Percentiles rank a stretch among this genome's conserved stretches.
phyloP scores from a whole-genome alignment of 2,797 vertebrate species.

The Micropoecilia bifurca region DNA sequence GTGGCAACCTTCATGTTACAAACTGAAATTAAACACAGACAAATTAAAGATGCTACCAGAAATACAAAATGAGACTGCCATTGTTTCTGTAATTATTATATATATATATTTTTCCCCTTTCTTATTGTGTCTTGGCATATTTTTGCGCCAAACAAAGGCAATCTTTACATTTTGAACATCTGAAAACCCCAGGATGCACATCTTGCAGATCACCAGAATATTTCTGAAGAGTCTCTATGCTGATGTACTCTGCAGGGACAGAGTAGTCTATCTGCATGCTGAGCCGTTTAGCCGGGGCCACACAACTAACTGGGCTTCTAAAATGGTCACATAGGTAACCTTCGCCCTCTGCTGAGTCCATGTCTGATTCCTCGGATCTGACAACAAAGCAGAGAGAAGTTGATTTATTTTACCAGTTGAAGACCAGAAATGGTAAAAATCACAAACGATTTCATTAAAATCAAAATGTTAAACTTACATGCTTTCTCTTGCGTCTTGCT shows the following conservation, averaged over 20 bases:
- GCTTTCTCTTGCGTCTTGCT: conserved; percentile 14
- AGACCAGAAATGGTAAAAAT: neutral
- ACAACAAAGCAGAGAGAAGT: conserved; percentile 14
- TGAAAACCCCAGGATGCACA: conserved; percentile 76
- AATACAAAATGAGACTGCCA: neutral
- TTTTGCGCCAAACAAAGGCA: conserved; percentile 28
- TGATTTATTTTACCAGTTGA: neutral
- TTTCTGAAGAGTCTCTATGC: conserved; percentile 83
- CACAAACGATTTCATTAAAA: no score
- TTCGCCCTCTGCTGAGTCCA: conserved; percentile 38
- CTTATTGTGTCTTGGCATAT: neutral
- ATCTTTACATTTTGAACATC: conserved; percentile 77
- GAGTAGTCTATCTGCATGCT: conserved; percentile 2
- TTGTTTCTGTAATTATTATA: neutral
- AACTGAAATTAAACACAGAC: neutral
- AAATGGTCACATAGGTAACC: conserved; percentile 60
- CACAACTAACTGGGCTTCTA: conserved; percentile 82
- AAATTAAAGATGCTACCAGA: neutral
- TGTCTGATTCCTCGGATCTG: conserved; percentile 43
- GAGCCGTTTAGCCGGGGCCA: conserved; percentile 83
- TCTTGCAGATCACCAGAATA: conserved; percentile 85
- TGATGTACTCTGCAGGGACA: conserved; percentile 80
- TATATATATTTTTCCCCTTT: neutral
- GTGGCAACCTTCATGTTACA: neutral
- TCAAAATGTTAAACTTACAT: conserved; percentile 34